Evolutionary conservation across 2,888 invertebrate species (phyloP).

Genomic region (Noctua comes): DNA sequence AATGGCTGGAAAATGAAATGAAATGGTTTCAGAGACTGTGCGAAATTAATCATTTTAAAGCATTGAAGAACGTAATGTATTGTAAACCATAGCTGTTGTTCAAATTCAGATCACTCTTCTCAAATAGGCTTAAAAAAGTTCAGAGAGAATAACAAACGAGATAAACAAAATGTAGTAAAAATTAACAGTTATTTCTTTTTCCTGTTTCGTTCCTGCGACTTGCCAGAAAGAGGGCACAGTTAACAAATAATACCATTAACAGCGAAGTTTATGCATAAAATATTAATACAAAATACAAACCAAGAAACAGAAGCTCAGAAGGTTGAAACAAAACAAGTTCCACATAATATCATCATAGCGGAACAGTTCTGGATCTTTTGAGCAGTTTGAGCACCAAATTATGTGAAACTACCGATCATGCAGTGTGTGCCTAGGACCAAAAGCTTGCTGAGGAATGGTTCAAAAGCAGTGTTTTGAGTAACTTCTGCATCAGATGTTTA

Average conservation of each 20-base stretch:
- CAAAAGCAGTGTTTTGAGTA: not conserved
- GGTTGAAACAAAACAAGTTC: not conserved
- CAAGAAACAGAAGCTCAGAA: constrained; percentile 11
- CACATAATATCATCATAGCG: not conserved
- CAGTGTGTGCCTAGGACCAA: not conserved
- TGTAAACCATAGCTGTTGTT: not conserved
- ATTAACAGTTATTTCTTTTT: constrained; percentile 15
- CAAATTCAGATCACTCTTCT: not conserved
- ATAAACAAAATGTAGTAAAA: constrained; percentile 20
- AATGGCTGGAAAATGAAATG: not conserved
- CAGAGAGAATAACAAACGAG: constrained; percentile 19
- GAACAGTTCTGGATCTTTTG: not conserved
- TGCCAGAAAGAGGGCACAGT: constrained; percentile 37
- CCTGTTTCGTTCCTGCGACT: constrained; percentile 12
- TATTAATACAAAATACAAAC: constrained; percentile 15
- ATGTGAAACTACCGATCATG: not conserved
- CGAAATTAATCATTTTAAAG: not conserved
- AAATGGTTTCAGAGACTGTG: not conserved
- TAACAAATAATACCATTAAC: constrained; percentile 52
- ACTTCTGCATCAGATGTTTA: not conserved
- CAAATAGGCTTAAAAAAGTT: not conserved
- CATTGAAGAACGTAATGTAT: not conserved
- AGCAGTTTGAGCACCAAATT: not conserved
- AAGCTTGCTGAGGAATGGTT: too few species aligned
- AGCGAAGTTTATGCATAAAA: constrained; percentile 37